Evolutionary conservation across 2,888 invertebrate species (phyloP).

Genomic region (Lepidochrysops patricia): DNA sequence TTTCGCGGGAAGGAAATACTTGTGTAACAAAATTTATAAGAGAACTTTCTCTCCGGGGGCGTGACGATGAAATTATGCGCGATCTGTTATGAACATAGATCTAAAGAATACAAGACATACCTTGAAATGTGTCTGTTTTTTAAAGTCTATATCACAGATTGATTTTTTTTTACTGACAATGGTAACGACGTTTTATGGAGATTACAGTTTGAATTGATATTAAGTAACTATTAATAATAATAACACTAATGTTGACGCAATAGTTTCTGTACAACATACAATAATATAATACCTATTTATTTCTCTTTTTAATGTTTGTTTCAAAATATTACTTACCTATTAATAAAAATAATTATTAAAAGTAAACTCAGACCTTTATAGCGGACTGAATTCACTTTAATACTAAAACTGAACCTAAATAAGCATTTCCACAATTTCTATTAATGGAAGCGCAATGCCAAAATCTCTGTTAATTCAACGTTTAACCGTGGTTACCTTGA

Average conservation of each 20-base stretch:
- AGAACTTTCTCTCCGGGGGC: not conserved
- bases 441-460: not conserved
- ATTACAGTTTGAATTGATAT: too few species aligned
- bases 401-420: not conserved
- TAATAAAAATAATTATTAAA: too few species aligned
- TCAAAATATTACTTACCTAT: too few species aligned
- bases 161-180: too few species aligned
- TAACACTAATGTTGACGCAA: too few species aligned
- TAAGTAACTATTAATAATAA: too few species aligned
- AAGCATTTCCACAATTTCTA: not conserved
- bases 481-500: not conserved
- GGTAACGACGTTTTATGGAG: too few species aligned
- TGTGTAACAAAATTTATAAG: constrained; percentile 8
- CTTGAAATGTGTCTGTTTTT: not conserved
- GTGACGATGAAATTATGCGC: not conserved
- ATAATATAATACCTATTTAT: too few species aligned
- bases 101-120: not conserved
- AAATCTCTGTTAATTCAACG: not conserved
- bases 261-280: too few species aligned
- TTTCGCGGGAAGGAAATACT: not conserved
- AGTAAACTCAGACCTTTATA: too few species aligned
- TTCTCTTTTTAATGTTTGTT: too few species aligned
- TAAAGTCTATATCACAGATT: too few species aligned
- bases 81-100: not conserved
- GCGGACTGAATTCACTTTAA: not conserved